phyloP scores from a whole-genome alignment of 1,140 invertebrate genomes.

The Phortica variegata region DNA sequence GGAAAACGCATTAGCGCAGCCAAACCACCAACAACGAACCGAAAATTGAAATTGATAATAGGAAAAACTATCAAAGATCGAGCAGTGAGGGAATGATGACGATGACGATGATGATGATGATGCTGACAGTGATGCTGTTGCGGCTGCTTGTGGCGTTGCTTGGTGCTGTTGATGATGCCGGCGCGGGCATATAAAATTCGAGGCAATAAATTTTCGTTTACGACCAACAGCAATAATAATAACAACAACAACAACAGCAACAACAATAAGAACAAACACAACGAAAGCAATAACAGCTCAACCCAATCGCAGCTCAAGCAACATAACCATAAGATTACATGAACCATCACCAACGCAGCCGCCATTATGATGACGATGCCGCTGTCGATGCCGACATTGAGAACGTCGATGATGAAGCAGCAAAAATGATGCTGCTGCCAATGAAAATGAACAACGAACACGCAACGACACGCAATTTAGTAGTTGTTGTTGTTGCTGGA shows the following conservation, averaged over 20 bases:
- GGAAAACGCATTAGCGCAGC: conserved; percentile 50
- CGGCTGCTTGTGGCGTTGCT: conserved; percentile 10
- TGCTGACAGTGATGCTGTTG: conserved; percentile 27
- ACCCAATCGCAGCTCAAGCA: conserved; percentile 24
- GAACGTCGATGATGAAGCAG: conserved; percentile 53
- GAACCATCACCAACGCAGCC: conserved; percentile 18
- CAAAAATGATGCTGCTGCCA: too few relatives aligned
- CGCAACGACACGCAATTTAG: too few relatives aligned
- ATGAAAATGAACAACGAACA: conserved; percentile 49
- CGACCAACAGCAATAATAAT: too few relatives aligned
- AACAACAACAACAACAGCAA: too few relatives aligned
- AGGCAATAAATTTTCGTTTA: too few relatives aligned
- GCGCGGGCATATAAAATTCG: conserved; percentile 30
- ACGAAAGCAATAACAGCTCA: too few relatives aligned
- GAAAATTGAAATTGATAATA: conserved; percentile 53
- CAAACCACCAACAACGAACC: too few relatives aligned
- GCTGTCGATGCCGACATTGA: too few relatives aligned
- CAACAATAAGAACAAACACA: too few relatives aligned
- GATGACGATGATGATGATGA: not conserved
- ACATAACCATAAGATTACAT: conserved; percentile 38
- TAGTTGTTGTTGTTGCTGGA: too few relatives aligned
- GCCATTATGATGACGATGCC: too few relatives aligned
- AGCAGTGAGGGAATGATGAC: conserved; percentile 9
- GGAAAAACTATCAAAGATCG: conserved; percentile 39
- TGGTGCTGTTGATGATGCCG: conserved; percentile 8